Evolutionary conservation across 2,888 invertebrate species (phyloP).

Genomic region (Nipponacmea schrenckii): DNA sequence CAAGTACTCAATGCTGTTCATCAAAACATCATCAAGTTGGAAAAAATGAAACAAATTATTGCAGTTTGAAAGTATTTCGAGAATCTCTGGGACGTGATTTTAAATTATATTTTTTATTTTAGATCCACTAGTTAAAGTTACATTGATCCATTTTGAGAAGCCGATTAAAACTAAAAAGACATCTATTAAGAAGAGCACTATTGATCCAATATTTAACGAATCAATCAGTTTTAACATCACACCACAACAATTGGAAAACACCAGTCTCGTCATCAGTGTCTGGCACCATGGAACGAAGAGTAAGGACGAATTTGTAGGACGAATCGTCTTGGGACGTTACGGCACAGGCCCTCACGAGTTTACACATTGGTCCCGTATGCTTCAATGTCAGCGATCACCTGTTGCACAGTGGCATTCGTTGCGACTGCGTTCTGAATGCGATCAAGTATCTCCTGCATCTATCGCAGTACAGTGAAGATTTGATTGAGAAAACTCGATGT

Average conservation of each 20-base stretch:
- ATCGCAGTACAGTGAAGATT: slow-evolving; percentile 54
- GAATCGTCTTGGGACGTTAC: slow-evolving; percentile 68
- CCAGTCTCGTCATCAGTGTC: slow-evolving; percentile 66
- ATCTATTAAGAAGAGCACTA: slow-evolving; percentile 67
- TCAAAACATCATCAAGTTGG: too few relatives aligned
- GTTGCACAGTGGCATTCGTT: slow-evolving; percentile 70
- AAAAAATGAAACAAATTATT: too few relatives aligned
- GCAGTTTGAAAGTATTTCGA: too few relatives aligned
- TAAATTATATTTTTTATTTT: slow-evolving; percentile 19
- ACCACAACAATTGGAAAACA: slow-evolving; percentile 64
- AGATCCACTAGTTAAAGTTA: slow-evolving; percentile 69
- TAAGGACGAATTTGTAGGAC: slow-evolving; percentile 68
- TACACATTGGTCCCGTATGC: slow-evolving; percentile 69
- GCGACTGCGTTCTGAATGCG: slow-evolving; percentile 65
- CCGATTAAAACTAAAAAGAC: slow-evolving; percentile 69
- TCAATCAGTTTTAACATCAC: slow-evolving; percentile 69
- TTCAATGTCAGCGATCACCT: slow-evolving; percentile 67
- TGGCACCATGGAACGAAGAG: slow-evolving; percentile 69
- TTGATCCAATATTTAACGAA: slow-evolving; percentile 70
- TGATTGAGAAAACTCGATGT: too few relatives aligned
- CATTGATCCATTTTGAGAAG: slow-evolving; percentile 66
- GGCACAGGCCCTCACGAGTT: slow-evolving; percentile 66
- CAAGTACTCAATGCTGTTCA: too few relatives aligned
- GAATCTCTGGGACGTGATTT: too few relatives aligned
- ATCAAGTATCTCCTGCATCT: slow-evolving; percentile 62